These are phyloP conservation scores for Tanypteryx hageni DNA, from an alignment of 2,888 invertebrate genomes.

Conservation along the genomic window DNA sequence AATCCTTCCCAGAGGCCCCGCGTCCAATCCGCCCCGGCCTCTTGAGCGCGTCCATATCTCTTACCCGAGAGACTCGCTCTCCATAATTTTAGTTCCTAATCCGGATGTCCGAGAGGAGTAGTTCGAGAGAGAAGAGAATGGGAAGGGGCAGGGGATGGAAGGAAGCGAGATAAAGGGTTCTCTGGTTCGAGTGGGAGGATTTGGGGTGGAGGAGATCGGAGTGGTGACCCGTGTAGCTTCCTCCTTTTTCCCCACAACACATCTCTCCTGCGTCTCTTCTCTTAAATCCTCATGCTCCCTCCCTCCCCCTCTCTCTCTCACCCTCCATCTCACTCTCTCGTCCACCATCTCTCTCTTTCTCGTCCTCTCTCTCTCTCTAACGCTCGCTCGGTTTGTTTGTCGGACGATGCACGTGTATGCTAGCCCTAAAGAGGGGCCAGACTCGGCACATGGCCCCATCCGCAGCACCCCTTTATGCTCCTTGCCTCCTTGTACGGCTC, in stretches of 20 bases:
- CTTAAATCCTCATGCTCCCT: too few species aligned
- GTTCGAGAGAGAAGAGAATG: not conserved
- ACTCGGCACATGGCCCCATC: conserved; percentile 50
- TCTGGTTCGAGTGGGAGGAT: too few species aligned
- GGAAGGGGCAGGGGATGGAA: not conserved
- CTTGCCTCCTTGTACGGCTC: not conserved
- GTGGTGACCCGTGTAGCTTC: too few species aligned
- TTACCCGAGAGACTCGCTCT: conserved; percentile 3
- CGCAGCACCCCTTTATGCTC: not conserved
- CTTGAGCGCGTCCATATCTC: not conserved
- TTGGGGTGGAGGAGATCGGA: too few species aligned
- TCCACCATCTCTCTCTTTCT: not conserved
- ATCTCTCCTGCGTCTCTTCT: too few species aligned
- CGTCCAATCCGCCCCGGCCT: not conserved
- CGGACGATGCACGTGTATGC: conserved; percentile 4
- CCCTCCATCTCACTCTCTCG: not conserved
- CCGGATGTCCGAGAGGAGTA: not conserved
- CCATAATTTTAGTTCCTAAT: conserved; percentile 48
- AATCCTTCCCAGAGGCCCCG: not conserved
- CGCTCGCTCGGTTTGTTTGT: conserved; percentile 45
- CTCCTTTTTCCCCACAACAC: too few species aligned
- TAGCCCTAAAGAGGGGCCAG: conserved; percentile 8
- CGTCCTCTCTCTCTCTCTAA: not conserved
- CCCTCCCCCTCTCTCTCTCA: too few species aligned
- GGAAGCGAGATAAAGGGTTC: too few species aligned